These are phyloP conservation scores for Endomychus coccineus DNA, from an alignment of 2,888 invertebrate genomes.

Conservation along the genomic window DNA sequence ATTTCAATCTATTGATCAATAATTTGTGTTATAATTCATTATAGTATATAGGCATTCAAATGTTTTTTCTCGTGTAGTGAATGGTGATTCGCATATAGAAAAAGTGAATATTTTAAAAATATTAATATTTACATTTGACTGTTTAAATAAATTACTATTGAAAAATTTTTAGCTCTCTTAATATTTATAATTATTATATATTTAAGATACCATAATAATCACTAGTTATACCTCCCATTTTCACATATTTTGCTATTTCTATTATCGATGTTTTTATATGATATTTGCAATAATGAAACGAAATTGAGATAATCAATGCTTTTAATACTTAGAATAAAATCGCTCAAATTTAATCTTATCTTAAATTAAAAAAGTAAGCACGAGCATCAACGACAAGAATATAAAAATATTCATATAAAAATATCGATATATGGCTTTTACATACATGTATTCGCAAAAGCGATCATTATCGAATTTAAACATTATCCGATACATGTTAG, in stretches of 20 bases:
- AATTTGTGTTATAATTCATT: too few relatives aligned
- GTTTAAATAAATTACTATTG: slow-evolving; percentile 34
- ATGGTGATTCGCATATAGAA: too few relatives aligned
- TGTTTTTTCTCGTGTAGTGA: too few relatives aligned
- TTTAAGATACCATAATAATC: slow-evolving; percentile 34
- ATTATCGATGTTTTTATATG: slow-evolving; percentile 28
- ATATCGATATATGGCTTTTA: slow-evolving; percentile 30
- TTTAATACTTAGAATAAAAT: neutral
- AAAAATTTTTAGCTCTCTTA: slow-evolving; percentile 39
- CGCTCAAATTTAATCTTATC: too few relatives aligned
- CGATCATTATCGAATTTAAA: slow-evolving; percentile 40
- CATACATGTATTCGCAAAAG: slow-evolving; percentile 37
- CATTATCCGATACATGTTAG: slow-evolving; percentile 41
- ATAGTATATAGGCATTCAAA: too few relatives aligned
- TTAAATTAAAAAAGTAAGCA: too few relatives aligned
- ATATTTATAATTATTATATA: slow-evolving; percentile 26
- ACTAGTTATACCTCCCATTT: slow-evolving; percentile 35
- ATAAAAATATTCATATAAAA: slow-evolving; percentile 24
- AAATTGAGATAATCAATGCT: neutral
- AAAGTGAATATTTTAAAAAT: too few relatives aligned
- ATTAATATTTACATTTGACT: slow-evolving; percentile 34
- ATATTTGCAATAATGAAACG: neutral
- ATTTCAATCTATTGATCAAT: too few relatives aligned
- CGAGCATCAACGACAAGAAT: slow-evolving; percentile 24
- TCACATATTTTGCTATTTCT: slow-evolving; percentile 28